Base-by-base conservation (phyloP, 2,113 vertebrate genomes). In the Anser cygnoides region DNA sequence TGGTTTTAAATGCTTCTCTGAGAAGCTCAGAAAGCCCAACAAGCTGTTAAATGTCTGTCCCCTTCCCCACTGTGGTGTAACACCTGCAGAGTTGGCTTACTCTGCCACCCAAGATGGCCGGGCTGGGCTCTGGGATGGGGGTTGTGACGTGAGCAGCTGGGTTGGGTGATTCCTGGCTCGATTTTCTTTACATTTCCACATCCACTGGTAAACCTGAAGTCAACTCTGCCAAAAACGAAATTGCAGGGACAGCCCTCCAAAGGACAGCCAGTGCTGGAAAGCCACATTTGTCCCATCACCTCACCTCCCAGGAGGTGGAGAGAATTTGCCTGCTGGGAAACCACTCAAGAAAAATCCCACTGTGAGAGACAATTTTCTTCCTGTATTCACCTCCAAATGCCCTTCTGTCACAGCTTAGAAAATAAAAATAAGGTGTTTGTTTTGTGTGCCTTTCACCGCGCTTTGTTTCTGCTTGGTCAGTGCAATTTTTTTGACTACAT, bases 41-140 rank as follows among this genome's bases (percentile, higher is more conserved):
- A 11, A 3, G 18, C 65, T 31, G 25, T 33, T 39, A 54, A 52
- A 58, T 44, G 20, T 28, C 17, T 1, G 2, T 57, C 17, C 43
- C 52, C 25, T 73, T 86, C 33, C 66, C 13, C 0, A 2, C 81
- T 46, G 54, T 3, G 0, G 23, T 1, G 0, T 62, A 62, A 73
- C 37, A 72, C 63, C 43, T 31, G 11, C 22, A 22, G 68, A 62
- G 22, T 50, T 76, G 71, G 28, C 37, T 59, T 80, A 10, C 61
- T 19, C 13, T 1, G 2, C 50, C 1, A 3, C n/a, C 26, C 0
- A 1, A 26, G 29, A 17, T 16, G 37, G 33, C 12, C 39, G 33
- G 11, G 35, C 21, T 13, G 4, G 58, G 44, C 52, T 57, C 54
- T 46, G 4, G 29, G 29, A 52, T 0, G 2, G 19, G 50, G 19